These are phyloP conservation scores for Uria lomvia DNA, from an alignment of 2,113 vertebrate species.

Conservation along the genomic window DNA sequence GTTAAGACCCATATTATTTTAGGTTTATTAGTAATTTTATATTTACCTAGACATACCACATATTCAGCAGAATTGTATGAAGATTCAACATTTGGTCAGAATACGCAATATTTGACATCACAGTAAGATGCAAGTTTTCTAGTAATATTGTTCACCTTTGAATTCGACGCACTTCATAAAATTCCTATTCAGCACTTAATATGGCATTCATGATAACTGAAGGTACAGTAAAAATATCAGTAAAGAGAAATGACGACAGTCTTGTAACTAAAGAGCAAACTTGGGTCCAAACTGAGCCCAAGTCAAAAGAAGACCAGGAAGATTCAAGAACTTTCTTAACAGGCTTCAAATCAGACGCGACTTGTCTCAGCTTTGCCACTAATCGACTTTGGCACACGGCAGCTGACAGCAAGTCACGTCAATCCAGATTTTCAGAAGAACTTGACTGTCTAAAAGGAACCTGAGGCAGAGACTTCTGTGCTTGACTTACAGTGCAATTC, in stretches of 20 bases:
- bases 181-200: not conserved
- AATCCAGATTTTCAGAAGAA: not conserved
- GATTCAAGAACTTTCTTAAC: not conserved
- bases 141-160: not conserved
- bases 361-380: not conserved
- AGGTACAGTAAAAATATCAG: not conserved
- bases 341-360: not conserved
- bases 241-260: not conserved
- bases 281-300: not conserved
- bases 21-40: not conserved
- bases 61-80: not conserved
- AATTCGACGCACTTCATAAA: not conserved
- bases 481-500: not conserved
- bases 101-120: not conserved
- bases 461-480: not conserved
- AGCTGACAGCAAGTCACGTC: not conserved
- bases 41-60: not conserved
- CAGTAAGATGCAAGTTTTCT: not conserved
- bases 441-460: not conserved
- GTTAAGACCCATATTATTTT: not conserved
- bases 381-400: not conserved
- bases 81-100: not conserved
- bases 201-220: not conserved
- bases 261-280: not conserved
- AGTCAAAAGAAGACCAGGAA: not conserved